Conservation (phyloP, 2,113 vertebrate species). For the Prionailurus bengalensis region DNA sequence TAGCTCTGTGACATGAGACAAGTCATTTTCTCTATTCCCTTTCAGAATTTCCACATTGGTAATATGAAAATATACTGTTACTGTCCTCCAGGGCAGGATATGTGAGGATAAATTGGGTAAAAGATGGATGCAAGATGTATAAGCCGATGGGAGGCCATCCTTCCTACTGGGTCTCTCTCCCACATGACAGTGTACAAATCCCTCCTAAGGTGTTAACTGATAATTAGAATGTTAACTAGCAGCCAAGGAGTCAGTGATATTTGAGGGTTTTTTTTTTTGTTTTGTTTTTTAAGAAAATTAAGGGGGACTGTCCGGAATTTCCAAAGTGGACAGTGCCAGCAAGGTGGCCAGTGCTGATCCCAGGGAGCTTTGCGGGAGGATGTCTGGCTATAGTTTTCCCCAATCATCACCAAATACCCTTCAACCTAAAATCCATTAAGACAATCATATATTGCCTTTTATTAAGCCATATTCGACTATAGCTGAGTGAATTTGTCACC, state of each 20-base stretch:
- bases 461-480: background rate
- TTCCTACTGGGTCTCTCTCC: background rate
- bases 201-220: slow-evolving; percentile 1
- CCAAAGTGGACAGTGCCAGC: background rate
- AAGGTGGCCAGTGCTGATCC: background rate
- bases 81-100: slow-evolving; percentile 22
- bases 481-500: background rate
- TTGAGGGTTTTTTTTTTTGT: background rate
- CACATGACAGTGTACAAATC: background rate
- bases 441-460: background rate
- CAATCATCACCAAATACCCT: background rate
- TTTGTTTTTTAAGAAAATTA: slow-evolving; percentile 10
- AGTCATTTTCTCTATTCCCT: slow-evolving; percentile 41
- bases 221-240: slow-evolving; percentile 52
- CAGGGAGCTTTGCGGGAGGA: background rate
- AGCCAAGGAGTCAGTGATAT: background rate
- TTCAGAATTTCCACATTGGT: slow-evolving; percentile 38
- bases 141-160: background rate
- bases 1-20: slow-evolving; percentile 54
- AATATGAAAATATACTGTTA: slow-evolving; percentile 49
- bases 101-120: slow-evolving; percentile 19
- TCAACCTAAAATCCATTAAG: background rate
- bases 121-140: background rate
- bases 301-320: background rate
- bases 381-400: background rate